Percentiles rank a stretch among this genome's conserved stretches.
Evolutionary conservation across 2,113 vertebrate genomes (phyloP).

Genomic region (Pseudonaja textilis): DNA sequence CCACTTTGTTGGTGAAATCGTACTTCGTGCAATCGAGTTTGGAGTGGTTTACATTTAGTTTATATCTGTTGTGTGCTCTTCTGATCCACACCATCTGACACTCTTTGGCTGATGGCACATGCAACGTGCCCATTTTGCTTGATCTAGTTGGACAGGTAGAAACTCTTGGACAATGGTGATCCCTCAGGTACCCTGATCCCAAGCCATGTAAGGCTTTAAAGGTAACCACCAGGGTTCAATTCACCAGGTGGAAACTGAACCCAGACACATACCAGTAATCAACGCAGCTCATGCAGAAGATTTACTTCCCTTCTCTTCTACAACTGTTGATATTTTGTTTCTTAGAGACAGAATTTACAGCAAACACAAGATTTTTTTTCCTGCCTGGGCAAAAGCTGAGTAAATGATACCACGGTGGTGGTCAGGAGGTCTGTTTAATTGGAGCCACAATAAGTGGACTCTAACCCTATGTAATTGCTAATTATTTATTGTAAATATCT

Average conservation of each 20-base stretch:
- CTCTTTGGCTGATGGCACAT: neutral
- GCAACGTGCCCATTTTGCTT: neutral
- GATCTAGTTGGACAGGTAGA: neutral
- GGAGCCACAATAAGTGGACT: neutral
- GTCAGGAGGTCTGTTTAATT: neutral
- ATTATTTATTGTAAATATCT: neutral
- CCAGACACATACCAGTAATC: neutral
- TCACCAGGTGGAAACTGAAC: neutral
- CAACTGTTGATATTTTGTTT: neutral
- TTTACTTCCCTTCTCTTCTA: neutral
- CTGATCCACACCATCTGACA: neutral
- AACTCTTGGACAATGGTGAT: neutral
- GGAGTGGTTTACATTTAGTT: too few relatives aligned
- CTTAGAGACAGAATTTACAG: slow-evolving; percentile 18
- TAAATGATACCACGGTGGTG: neutral
- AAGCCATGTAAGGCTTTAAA: neutral
- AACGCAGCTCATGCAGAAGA: neutral
- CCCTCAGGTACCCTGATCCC: neutral
- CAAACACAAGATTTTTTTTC: neutral
- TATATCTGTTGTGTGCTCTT: neutral
- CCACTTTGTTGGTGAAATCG: too few relatives aligned
- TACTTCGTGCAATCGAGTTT: too few relatives aligned
- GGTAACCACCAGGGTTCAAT: neutral
- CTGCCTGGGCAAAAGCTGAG: neutral
- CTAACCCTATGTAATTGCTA: neutral